phyloP scores from a whole-genome alignment of 2,113 vertebrate genomes.

The Brachypodius melanocephalos region DNA sequence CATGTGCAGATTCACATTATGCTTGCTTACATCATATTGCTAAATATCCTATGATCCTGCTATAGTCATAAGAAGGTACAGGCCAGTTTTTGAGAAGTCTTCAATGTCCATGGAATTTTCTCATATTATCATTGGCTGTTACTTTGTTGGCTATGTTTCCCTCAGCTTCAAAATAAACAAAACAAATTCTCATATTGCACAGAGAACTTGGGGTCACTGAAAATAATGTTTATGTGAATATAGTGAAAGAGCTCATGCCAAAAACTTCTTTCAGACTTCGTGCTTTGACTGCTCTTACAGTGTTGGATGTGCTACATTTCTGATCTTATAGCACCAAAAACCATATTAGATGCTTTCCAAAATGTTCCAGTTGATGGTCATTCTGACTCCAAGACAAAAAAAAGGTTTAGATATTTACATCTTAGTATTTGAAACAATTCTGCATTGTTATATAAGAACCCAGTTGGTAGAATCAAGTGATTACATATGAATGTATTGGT shows the following conservation, averaged over 20 bases:
- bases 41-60: not conserved
- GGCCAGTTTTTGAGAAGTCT: not conserved
- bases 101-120: not conserved
- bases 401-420: not conserved
- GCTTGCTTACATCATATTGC: not conserved
- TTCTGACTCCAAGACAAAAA: not conserved
- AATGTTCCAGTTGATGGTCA: not conserved
- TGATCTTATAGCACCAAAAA: not conserved
- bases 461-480: not conserved
- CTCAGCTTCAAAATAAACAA: not conserved
- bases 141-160: not conserved
- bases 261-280: not conserved
- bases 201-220: not conserved
- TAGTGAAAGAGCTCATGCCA: not conserved
- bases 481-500: not conserved
- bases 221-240: not conserved
- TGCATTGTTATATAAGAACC: not conserved
- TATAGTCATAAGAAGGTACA: not conserved
- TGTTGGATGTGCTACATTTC: not conserved
- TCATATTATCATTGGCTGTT: not conserved
- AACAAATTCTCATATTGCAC: not conserved
- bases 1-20: not conserved
- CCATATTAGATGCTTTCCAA: not conserved
- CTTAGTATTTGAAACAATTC: not conserved
- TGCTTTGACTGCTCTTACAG: not conserved